Evolutionary conservation across 2,888 invertebrate genomes (phyloP), one percentile per base, ranked within the genome.

Genomic region (Polyploca ridens): DNA sequence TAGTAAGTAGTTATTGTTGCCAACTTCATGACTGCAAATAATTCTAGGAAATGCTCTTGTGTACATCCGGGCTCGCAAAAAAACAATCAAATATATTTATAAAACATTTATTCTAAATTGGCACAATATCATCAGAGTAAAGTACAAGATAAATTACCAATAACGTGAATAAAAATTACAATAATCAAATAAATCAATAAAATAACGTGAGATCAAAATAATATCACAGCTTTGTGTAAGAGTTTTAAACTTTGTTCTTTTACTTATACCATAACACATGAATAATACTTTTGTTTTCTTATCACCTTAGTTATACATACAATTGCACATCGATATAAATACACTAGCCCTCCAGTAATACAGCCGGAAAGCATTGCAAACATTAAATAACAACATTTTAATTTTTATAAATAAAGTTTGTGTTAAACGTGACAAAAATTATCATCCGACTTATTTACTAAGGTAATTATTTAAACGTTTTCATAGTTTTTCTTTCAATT

Each of bases 161-260:
- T 33, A 58, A n/a, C 38, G 38, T 41, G 41, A 41, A 61, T 41
- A 41, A 19, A 33, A 60, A 60, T 19, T 5, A 13, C 7, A 2
- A 59, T 16, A 16, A 59, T 16, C 5, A 16, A 19, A 38, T 5
- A 59, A 61, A 44, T 65, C 57, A 66, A 35, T 63, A 61, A 59
- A 64, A 62, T 57, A 63, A 71, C 65, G 65, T 62, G 79, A 85
- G 83, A 84, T 83, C 77, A 77, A 85, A 82, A 75, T 71, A 46
- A 78, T 81, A 85, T 85, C 84, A 84, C 84, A 85, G 80, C 63
- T 69, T 60, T 33, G 11, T 60, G 38, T 13, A 11, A 38, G 16
- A 10, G 5, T 16, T 35, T 41, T 14, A 27, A 58, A 33, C 33
- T 58, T 58, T 33, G 19, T 11, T 49, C 8, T 54, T 5, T 14